These are phyloP conservation scores for Collichthys lucidus DNA, from an alignment of 2,113 vertebrate genomes.

Conservation along the genomic window DNA sequence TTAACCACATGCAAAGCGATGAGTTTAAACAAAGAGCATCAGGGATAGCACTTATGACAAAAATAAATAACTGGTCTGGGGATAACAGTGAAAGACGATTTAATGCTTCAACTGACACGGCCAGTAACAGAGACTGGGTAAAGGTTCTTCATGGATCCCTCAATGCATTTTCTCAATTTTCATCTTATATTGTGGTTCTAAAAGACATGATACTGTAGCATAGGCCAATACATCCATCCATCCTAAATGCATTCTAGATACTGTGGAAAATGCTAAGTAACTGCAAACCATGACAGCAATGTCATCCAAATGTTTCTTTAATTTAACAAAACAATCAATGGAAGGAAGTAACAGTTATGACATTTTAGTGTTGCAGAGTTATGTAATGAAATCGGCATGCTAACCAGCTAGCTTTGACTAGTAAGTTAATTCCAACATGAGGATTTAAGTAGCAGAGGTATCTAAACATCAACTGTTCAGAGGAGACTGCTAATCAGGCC, in stretches of 20 bases:
- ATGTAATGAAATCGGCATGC: no score
- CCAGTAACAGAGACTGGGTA: no score
- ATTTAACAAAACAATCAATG: neutral
- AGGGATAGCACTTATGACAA: neutral
- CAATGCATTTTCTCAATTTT: neutral
- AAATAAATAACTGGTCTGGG: neutral
- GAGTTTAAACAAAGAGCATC: conserved; percentile 20
- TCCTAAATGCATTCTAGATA: neutral
- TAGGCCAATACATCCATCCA: no score
- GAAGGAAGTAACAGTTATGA: no score
- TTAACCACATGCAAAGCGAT: conserved; percentile 38
- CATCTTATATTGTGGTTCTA: neutral
- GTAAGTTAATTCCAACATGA: no score
- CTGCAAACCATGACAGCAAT: neutral
- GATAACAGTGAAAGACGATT: neutral
- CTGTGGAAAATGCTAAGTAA: neutral
- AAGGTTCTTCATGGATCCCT: neutral
- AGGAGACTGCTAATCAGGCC: no score
- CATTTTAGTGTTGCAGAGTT: no score
- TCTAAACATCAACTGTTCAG: no score
- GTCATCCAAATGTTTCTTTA: neutral
- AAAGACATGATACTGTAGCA: no score
- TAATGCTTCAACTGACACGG: neutral
- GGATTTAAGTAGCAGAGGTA: no score
- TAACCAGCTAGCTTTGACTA: no score